Evolutionary conservation across 2,888 invertebrate species (phyloP).

Genomic region (Lasioglossum leucozonium): DNA sequence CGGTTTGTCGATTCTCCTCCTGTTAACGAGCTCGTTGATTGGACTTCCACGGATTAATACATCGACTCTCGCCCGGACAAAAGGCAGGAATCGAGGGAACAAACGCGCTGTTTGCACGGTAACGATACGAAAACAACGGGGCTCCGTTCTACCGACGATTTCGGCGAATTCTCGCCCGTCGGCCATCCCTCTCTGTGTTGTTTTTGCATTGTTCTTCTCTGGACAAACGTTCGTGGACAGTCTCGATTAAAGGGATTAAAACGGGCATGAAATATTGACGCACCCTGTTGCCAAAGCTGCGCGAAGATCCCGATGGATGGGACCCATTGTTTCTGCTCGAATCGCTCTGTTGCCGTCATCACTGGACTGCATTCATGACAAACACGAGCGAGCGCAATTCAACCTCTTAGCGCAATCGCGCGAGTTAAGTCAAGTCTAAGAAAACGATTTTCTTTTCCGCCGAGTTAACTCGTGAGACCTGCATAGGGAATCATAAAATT

Average conservation of each 20-base stretch:
- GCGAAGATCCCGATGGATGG: not conserved
- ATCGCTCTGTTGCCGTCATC: not conserved
- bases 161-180: constrained; percentile 2
- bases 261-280: not conserved
- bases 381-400: too few species aligned
- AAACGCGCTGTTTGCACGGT: constrained; percentile 18
- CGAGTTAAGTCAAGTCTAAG: too few species aligned
- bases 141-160: not conserved
- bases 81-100: constrained; percentile 13
- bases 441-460: too few species aligned
- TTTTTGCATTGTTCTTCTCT: not conserved
- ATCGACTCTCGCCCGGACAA: constrained; percentile 22
- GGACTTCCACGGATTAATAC: constrained; percentile 17
- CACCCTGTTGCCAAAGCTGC: not conserved
- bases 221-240: not conserved
- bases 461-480: too few species aligned
- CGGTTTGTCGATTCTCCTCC: not conserved
- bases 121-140: constrained; percentile 28
- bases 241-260: constrained; percentile 5
- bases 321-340: not conserved
- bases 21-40: constrained; percentile 28
- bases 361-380: not conserved
- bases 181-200: not conserved
- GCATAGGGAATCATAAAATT: too few species aligned
- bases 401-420: too few species aligned